Evolutionary conservation across 2,797 vertebrate genomes (phyloP), one percentile per base, ranked within the genome.

Genomic region (Pangasius sanitwongsei): DNA sequence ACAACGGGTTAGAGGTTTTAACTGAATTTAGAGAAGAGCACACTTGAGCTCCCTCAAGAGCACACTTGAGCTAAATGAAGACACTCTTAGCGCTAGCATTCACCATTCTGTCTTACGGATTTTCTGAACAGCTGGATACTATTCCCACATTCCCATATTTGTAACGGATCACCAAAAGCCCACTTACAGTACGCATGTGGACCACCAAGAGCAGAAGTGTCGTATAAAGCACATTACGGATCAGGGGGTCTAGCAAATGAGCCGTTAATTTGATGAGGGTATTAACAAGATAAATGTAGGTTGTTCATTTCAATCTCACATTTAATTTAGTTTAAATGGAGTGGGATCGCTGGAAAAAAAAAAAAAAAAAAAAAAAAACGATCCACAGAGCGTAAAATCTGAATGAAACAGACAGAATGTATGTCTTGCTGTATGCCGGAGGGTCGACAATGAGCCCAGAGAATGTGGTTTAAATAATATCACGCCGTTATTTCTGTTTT

Each of bases 201-300:
- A 83, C 63, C 74, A 84, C 13, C 55, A 53, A 16, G 69, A 85
- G 82, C 44, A 84, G 53, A 89, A 87, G 61, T 91, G 48, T 91
- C 88, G 91, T 86, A 86, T 83, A 90, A 87, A 91, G 88, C 44
- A 89, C 81, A 92, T 93, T 86, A 92, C 50, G 41, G 86, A 80
- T 48, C 84, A 91, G 87, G 55, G 92, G 90, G 91, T 69, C 44
- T 9, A 63, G 48, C 91, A 89, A 94, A 94, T 92, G 83, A 92
- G 28, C 69, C 70, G 91, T 92, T 93, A 91, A 92, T 94, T 93
- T 83, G 90, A 93, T 89, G 80, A 83, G 84, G 87, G 53, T 48
- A 92, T 94, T 94, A 92, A 92, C 61, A 80, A 89, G 90, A 92
- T 85, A 81, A 87, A 92, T 88, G 75, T 87, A 90, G 87, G 87